A percentile compares a stretch with the other conserved stretches of the same genome.
Evolutionary conservation across 1,140 invertebrate species (phyloP).

Genomic region (Drosophila parvula): DNA sequence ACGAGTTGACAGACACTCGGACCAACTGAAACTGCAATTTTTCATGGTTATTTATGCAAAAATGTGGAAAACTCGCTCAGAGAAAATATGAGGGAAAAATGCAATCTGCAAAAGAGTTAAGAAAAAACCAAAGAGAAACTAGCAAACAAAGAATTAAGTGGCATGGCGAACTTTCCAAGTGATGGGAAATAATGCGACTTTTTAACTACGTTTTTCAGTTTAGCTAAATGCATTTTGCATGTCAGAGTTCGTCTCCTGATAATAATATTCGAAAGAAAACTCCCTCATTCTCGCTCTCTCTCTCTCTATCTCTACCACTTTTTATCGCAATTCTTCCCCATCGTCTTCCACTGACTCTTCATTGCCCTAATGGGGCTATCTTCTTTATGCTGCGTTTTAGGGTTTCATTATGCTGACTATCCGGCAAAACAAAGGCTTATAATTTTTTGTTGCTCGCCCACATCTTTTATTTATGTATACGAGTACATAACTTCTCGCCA

Average conservation of each 20-base stretch:
- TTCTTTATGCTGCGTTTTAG: conserved; percentile 33
- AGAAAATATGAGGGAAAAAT: conserved; percentile 56
- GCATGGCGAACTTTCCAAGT: conserved; percentile 63
- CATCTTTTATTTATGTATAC: conserved; percentile 36
- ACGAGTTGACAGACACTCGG: conserved; percentile 28
- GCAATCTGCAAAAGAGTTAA: conserved; percentile 49
- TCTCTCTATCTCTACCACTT: conserved; percentile 40
- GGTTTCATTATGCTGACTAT: conserved; percentile 62
- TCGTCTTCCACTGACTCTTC: conserved; percentile 16
- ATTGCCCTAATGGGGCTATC: conserved; percentile 58
- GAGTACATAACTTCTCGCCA: conserved; percentile 26
- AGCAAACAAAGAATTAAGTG: conserved; percentile 22
- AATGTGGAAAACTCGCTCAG: conserved; percentile 60
- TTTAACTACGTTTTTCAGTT: conserved; percentile 71
- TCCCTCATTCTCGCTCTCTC: conserved; percentile 24
- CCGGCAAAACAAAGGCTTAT: conserved; percentile 70
- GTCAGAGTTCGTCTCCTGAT: conserved; percentile 69
- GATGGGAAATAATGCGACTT: conserved; percentile 80
- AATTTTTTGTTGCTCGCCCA: conserved; percentile 58
- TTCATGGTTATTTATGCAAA: conserved; percentile 79
- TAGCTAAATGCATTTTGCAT: conserved; percentile 77
- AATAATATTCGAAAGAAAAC: conserved; percentile 56
- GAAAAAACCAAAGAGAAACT: conserved; percentile 19
- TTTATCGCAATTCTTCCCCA: conserved; percentile 6
- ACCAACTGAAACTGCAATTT: conserved; percentile 50